Conservation (phyloP, 2,888 invertebrate genomes). For the Cremastinae sp. region DNA sequence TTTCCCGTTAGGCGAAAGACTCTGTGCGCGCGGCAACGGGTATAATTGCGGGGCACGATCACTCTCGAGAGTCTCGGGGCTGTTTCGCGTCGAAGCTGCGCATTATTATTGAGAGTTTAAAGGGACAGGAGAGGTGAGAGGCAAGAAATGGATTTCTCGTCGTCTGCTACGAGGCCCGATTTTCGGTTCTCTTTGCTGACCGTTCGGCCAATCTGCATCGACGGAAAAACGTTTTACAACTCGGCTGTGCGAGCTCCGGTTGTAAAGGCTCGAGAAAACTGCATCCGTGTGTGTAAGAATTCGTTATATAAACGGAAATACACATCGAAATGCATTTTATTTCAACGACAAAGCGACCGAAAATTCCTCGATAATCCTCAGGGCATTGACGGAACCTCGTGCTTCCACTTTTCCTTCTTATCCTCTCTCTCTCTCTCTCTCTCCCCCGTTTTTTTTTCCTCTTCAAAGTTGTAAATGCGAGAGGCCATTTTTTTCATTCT, state of each 20-base stretch:
- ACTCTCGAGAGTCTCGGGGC: neutral
- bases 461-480: constrained; percentile 44
- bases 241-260: constrained; percentile 31
- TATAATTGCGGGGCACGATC: constrained; percentile 12
- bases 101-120: constrained; percentile 28
- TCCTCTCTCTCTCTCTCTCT: constrained; percentile 23
- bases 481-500: constrained; percentile 29
- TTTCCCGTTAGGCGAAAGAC: constrained; percentile 26
- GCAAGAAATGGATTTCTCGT: constrained; percentile 7
- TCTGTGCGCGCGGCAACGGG: constrained; percentile 16
- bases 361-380: constrained; percentile 70
- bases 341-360: constrained; percentile 65
- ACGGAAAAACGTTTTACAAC: constrained; percentile 40
- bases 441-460: neutral
- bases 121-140: neutral
- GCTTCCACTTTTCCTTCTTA: constrained; percentile 55
- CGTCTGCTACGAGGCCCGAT: constrained; percentile 19
- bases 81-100: neutral
- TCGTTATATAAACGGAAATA: constrained; percentile 27
- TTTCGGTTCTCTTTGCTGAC: constrained; percentile 15
- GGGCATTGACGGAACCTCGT: constrained; percentile 63
- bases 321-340: constrained; percentile 66
- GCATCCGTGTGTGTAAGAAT: constrained; percentile 14
- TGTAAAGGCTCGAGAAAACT: constrained; percentile 29
- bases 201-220: constrained; percentile 36